Percentiles rank a stretch among this genome's conserved stretches.
Evolutionary conservation across 2,797 vertebrate species (phyloP).

Genomic region (Molossus alvarezi): DNA sequence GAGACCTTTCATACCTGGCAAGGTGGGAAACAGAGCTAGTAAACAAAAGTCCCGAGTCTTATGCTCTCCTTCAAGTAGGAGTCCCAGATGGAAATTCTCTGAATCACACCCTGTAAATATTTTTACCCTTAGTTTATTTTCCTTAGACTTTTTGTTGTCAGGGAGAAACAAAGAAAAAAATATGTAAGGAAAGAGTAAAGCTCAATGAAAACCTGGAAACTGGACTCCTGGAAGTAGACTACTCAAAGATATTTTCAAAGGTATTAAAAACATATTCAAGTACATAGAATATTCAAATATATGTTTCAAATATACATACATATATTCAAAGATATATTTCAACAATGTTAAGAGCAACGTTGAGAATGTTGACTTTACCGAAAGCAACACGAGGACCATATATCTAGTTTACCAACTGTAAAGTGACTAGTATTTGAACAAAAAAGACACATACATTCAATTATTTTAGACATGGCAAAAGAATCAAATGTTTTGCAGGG

Average conservation of each 20-base stretch:
- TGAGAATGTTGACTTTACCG: not conserved
- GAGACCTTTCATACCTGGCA: not conserved
- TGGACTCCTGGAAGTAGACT: not conserved
- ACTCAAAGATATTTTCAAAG: not conserved
- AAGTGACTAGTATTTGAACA: not conserved
- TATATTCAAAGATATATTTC: not conserved
- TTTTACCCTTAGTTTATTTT: constrained; percentile 69
- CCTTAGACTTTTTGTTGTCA: constrained; percentile 56
- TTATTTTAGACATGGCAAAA: constrained; percentile 68
- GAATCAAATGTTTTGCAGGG: constrained; percentile 21
- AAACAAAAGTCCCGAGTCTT: not conserved
- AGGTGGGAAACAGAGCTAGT: not conserved
- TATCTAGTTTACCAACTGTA: not conserved
- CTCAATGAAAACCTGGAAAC: not conserved
- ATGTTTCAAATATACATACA: not conserved
- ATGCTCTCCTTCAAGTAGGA: constrained; percentile 27
- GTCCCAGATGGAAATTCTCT: constrained; percentile 51
- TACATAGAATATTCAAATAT: not conserved
- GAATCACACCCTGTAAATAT: constrained; percentile 70
- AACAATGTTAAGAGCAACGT: not conserved
- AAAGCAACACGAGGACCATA: not conserved
- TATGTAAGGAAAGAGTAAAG: not conserved
- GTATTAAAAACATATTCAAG: not conserved
- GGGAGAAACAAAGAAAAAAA: constrained; percentile 3
- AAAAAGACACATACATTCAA: not conserved